Evolutionary conservation across 1,140 invertebrate genomes (phyloP).

Genomic region (Pseudomyrmex gracilis): DNA sequence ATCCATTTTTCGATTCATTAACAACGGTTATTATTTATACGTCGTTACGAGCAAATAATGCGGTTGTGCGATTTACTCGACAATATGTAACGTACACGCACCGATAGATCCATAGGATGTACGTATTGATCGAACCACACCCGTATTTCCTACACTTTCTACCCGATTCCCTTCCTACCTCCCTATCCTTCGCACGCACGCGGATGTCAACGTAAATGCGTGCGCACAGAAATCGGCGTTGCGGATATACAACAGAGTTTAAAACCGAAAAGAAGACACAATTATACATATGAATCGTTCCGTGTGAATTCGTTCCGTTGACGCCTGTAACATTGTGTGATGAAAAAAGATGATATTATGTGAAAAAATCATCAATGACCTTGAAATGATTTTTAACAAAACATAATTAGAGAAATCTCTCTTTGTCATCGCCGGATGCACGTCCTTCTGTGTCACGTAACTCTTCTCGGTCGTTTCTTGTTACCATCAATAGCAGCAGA

Average conservation of each 20-base stretch:
- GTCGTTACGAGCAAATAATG: background rate
- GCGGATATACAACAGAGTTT: constrained; percentile 1
- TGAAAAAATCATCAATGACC: too few species aligned
- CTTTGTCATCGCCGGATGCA: too few species aligned
- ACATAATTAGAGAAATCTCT: too few species aligned
- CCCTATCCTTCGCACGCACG: constrained; percentile 33
- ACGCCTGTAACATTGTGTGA: too few species aligned
- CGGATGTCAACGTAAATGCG: constrained; percentile 63
- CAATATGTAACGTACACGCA: constrained; percentile 49
- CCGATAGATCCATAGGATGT: constrained; percentile 82
- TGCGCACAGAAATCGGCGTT: constrained; percentile 70
- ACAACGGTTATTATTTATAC: too few species aligned
- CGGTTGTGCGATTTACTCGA: constrained; percentile 62
- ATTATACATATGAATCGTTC: too few species aligned
- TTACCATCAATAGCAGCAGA: too few species aligned
- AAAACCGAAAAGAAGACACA: background rate
- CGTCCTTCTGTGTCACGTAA: too few species aligned
- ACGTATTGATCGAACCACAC: constrained; percentile 84
- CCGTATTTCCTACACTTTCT: constrained; percentile 78
- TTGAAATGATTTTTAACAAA: too few species aligned
- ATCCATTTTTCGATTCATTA: background rate
- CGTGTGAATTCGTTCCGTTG: too few species aligned
- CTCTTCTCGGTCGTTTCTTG: too few species aligned
- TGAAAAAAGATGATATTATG: too few species aligned
- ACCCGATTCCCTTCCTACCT: constrained; percentile 58